Conservation (phyloP, 2,797 vertebrate genomes). For the Apogon hyalosoma region DNA sequence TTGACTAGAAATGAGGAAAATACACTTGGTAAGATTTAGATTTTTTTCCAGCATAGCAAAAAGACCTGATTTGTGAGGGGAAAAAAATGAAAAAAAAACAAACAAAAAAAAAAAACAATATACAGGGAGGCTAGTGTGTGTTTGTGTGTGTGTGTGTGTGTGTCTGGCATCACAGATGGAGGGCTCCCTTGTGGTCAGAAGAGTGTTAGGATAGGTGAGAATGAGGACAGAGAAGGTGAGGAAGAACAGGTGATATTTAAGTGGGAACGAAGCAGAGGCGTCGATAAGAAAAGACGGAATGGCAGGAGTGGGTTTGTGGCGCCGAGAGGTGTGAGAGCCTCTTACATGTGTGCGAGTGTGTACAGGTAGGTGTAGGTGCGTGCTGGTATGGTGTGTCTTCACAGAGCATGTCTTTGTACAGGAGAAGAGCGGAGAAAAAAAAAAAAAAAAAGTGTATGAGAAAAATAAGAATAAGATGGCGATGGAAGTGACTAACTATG, state of each 20-base stretch:
- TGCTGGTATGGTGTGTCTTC: background rate
- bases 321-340: background rate
- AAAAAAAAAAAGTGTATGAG: background rate
- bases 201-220: conserved; percentile 59
- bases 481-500: background rate
- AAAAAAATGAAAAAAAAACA: conserved; percentile 37
- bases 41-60: too few relatives aligned
- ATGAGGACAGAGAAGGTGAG: conserved; percentile 67
- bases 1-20: too few relatives aligned
- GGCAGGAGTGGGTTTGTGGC: conserved; percentile 5
- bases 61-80: conserved; percentile 26
- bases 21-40: too few relatives aligned
- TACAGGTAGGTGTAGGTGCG: background rate
- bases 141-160: background rate
- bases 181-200: conserved; percentile 30
- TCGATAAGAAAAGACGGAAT: conserved; percentile 38
- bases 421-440: conserved; percentile 1
- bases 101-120: background rate
- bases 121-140: background rate
- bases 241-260: conserved; percentile 49
- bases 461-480: background rate
- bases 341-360: background rate
- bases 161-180: background rate
- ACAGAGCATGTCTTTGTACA: conserved; percentile 24
- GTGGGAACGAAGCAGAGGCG: conserved; percentile 66